Conservation (phyloP, 2,888 invertebrate species). For the Agriopis aurantiaria region DNA sequence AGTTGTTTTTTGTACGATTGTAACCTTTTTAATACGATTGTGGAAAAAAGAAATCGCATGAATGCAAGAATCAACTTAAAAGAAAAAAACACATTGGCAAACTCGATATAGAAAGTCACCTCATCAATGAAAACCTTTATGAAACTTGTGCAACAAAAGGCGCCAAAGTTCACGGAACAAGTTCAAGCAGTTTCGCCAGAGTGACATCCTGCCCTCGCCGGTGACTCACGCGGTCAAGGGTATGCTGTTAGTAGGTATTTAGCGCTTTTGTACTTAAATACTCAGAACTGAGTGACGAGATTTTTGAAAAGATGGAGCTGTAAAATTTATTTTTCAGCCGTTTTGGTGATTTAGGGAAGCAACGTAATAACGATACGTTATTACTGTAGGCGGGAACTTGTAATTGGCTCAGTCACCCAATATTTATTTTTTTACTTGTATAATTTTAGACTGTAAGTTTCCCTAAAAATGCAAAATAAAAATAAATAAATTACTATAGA, state of each 20-base stretch:
- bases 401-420: no score
- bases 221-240: conserved; percentile 45
- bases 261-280: background rate
- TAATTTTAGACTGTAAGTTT: no score
- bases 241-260: conserved; percentile 6
- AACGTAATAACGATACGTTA: no score
- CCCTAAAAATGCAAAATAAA: no score
- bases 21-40: no score
- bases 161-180: conserved; percentile 13
- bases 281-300: background rate
- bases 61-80: background rate
- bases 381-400: no score
- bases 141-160: conserved; percentile 3
- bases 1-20: no score
- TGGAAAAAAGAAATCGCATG: no score
- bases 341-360: background rate
- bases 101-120: background rate
- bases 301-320: background rate
- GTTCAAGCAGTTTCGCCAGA: conserved; percentile 30
- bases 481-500: no score
- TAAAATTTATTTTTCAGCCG: background rate
- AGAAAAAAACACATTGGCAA: background rate
- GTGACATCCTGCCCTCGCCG: conserved; percentile 39
- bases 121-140: conserved; percentile 10
- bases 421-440: no score